These are phyloP conservation scores for Psophia crepitans DNA, from an alignment of 2,113 vertebrate species.

Conservation along the genomic window DNA sequence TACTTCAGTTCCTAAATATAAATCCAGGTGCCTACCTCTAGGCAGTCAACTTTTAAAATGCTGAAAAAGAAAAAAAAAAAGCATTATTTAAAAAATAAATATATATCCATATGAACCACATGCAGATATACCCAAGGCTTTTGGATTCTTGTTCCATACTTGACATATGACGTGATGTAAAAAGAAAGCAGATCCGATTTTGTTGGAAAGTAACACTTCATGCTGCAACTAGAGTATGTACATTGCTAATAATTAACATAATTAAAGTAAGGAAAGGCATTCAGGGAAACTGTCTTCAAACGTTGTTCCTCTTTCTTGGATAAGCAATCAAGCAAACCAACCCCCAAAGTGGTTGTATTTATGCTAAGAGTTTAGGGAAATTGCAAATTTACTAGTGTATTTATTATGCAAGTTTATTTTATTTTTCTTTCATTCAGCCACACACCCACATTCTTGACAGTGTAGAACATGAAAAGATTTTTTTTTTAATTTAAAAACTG, in stretches of 20 bases:
- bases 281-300: not conserved
- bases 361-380: constrained; percentile 6
- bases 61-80: not conserved
- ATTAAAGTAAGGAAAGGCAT: not conserved
- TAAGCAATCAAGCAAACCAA: not conserved
- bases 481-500: constrained; percentile 33
- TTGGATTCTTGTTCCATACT: not conserved
- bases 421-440: constrained; percentile 53
- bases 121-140: not conserved
- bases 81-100: not conserved
- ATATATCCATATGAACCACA: not conserved
- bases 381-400: not conserved
- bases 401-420: constrained; percentile 56
- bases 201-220: not conserved
- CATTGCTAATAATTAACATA: not conserved
- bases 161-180: not conserved
- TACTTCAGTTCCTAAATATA: constrained; percentile 14
- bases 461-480: constrained; percentile 38
- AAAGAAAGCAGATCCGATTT: not conserved
- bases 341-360: not conserved
- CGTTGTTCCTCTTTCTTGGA: not conserved
- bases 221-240: not conserved
- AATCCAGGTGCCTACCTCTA: constrained; percentile 47
- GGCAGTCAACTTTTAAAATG: not conserved
- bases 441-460: constrained; percentile 59